These are phyloP conservation scores for Tragelaphus imberbis DNA, from an alignment of 2,113 vertebrate species.

Conservation along the genomic window DNA sequence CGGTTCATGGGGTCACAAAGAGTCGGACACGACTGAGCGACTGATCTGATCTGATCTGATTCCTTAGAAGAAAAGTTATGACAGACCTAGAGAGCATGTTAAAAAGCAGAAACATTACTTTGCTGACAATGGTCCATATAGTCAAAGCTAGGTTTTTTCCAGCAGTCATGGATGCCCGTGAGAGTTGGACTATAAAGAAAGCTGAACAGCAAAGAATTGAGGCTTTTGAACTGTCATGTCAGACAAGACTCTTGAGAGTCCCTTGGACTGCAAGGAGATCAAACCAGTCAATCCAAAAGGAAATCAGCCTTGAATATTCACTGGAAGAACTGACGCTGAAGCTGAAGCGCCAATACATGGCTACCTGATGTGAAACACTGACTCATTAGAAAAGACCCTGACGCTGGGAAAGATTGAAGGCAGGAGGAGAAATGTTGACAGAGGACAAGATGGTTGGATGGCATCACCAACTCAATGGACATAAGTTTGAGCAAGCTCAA, in stretches of 20 bases:
- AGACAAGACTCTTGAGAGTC: not conserved
- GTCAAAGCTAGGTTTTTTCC: not conserved
- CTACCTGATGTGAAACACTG: not conserved
- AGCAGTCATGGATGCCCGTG: not conserved
- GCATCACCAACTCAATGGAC: not conserved
- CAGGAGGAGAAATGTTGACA: not conserved
- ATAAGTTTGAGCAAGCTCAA: not conserved
- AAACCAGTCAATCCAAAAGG: not conserved
- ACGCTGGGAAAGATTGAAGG: not conserved
- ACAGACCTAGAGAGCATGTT: not conserved
- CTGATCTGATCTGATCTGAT: too few species aligned
- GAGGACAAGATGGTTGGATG: not conserved
- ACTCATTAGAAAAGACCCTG: not conserved
- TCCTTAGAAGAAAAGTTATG: not conserved
- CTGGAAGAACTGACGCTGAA: not conserved
- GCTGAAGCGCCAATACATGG: not conserved
- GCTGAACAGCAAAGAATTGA: not conserved
- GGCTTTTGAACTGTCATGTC: not conserved
- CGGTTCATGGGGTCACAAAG: too few species aligned
- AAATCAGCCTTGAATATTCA: not conserved
- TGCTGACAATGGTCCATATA: not conserved
- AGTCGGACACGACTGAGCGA: too few species aligned
- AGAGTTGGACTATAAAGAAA: not conserved
- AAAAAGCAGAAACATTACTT: not conserved
- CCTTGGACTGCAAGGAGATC: not conserved